Evolutionary conservation across 2,888 invertebrate genomes (phyloP).

Genomic region (Hyppa rectilinea): DNA sequence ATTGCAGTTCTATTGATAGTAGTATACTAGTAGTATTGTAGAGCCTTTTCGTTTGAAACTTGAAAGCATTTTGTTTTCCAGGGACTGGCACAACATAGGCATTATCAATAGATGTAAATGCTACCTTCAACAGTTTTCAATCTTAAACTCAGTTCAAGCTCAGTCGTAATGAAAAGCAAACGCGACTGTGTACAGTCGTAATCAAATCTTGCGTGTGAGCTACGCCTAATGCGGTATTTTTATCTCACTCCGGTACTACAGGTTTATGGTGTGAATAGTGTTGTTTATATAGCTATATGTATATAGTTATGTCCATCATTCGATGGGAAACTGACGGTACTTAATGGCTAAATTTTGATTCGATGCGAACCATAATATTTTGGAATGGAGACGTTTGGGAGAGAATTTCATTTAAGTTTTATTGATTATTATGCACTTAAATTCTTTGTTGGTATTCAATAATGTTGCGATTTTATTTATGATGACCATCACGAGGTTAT

Average conservation of each 20-base stretch:
- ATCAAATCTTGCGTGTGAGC: conserved; percentile 47
- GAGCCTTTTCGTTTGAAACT: background rate
- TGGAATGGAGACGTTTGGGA: conserved; percentile 23
- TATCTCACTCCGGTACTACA: conserved; percentile 67
- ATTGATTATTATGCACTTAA: conserved; percentile 39
- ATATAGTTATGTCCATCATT: conserved; percentile 52
- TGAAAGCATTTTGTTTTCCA: background rate
- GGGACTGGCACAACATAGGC: background rate
- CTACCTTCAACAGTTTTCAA: background rate
- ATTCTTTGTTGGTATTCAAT: conserved; percentile 42
- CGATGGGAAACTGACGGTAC: conserved; percentile 61
- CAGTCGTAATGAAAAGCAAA: conserved; percentile 4
- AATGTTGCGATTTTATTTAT: conserved; percentile 41
- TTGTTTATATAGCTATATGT: conserved; percentile 63
- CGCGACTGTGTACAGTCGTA: conserved; percentile 5
- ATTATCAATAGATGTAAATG: background rate
- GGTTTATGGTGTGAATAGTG: conserved; percentile 74
- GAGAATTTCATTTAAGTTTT: conserved; percentile 34
- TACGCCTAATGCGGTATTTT: conserved; percentile 60
- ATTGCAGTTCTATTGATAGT: background rate
- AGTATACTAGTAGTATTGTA: no score
- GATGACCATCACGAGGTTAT: conserved; percentile 14
- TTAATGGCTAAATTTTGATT: conserved; percentile 62
- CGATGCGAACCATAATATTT: conserved; percentile 53
- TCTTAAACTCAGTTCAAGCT: background rate